Percentiles rank a stretch among this genome's conserved stretches.
Conservation (phyloP, 2,113 vertebrate genomes). For the Sorex fumeus region DNA sequence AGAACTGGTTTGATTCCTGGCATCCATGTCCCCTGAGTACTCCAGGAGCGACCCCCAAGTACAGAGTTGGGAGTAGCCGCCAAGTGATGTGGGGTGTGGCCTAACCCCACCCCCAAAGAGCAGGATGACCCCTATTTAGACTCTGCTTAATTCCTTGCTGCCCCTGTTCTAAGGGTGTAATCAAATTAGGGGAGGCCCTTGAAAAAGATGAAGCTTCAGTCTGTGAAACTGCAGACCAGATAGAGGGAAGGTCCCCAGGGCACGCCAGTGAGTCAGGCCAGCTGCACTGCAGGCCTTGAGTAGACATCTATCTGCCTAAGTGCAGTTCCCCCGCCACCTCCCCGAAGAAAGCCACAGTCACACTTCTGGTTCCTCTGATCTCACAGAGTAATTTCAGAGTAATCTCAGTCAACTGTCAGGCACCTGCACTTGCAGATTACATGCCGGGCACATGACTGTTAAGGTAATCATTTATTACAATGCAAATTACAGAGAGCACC, state of each 20-base stretch:
- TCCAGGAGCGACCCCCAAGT: no score
- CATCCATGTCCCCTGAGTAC: no score
- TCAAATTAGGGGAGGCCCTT: accelerated
- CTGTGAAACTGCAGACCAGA: no score
- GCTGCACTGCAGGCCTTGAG: neutral
- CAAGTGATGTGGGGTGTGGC: no score
- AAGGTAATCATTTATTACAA: slow-evolving; percentile 58
- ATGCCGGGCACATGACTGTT: slow-evolving; percentile 64
- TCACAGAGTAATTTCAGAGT: slow-evolving; percentile 55
- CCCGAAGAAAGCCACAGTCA: neutral
- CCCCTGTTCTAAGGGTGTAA: neutral
- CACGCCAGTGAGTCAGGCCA: neutral
- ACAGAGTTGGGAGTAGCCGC: no score
- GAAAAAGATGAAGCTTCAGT: neutral
- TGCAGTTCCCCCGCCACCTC: no score
- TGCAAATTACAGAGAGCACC: slow-evolving; percentile 74
- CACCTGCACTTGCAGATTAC: slow-evolving; percentile 74
- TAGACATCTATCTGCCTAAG: neutral
- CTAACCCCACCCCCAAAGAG: neutral
- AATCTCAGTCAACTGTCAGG: slow-evolving; percentile 60
- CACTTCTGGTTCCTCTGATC: neutral
- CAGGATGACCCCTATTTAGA: neutral
- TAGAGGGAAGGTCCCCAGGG: accelerated
- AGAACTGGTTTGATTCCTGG: no score
- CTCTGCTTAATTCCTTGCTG: neutral